Evolutionary conservation across 2,888 invertebrate genomes (phyloP).

Genomic region (Poecilus cupreus): DNA sequence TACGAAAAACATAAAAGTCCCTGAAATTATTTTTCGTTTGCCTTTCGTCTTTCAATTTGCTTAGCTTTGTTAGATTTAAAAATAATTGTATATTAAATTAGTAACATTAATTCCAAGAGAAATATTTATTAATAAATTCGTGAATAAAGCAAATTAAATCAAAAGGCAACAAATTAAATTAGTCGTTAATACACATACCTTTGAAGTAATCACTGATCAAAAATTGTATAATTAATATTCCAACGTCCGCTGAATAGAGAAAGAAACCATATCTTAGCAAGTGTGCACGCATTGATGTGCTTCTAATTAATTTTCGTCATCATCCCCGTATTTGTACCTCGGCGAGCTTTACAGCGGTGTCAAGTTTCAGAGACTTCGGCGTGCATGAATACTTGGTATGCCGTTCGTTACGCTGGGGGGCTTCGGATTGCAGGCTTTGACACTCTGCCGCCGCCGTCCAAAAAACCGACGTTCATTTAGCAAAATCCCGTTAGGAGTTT

Average conservation of each 20-base stretch:
- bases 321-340: neutral
- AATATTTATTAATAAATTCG: too few species aligned
- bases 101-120: too few species aligned
- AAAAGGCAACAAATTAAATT: neutral
- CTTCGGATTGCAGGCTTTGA: slow-evolving; percentile 53
- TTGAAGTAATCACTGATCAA: too few species aligned
- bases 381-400: slow-evolving; percentile 54
- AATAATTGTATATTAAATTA: too few species aligned
- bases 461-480: slow-evolving; percentile 48
- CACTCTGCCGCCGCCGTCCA: neutral
- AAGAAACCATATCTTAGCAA: slow-evolving; percentile 18
- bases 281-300: slow-evolving; percentile 29
- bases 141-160: too few species aligned
- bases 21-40: too few species aligned
- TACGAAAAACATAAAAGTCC: too few species aligned
- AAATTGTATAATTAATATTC: neutral
- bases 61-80: too few species aligned
- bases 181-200: neutral
- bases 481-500: slow-evolving; percentile 53
- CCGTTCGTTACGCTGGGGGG: slow-evolving; percentile 52
- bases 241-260: neutral
- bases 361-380: slow-evolving; percentile 26
- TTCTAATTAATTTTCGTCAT: slow-evolving; percentile 33
- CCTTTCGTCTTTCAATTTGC: too few species aligned
- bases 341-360: slow-evolving; percentile 14